Conservation (phyloP, 2,113 vertebrate genomes). For the Terrapene triunguis region DNA sequence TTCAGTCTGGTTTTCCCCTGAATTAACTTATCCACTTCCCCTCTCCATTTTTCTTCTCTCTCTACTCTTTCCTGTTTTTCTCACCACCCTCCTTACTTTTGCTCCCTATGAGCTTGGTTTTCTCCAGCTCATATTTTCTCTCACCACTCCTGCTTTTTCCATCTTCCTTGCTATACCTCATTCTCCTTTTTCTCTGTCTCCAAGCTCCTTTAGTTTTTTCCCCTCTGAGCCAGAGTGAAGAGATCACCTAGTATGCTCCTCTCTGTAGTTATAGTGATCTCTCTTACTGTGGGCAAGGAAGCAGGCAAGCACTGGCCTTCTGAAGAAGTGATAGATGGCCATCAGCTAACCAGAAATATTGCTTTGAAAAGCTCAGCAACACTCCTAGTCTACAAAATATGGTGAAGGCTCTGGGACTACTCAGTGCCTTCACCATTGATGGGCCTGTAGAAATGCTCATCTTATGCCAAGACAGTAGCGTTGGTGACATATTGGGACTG, state of each 20-base stretch:
- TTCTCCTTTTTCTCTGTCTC: accelerated
- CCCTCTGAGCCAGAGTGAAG: accelerated
- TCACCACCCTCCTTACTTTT: background rate
- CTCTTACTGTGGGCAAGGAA: accelerated
- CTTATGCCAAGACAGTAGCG: background rate
- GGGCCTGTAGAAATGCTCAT: background rate
- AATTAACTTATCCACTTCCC: background rate
- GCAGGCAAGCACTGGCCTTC: accelerated
- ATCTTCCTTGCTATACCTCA: accelerated
- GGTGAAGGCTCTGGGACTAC: accelerated
- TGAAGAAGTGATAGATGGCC: background rate
- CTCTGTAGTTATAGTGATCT: accelerated
- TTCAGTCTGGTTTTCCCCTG: background rate
- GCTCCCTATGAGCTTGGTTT: background rate
- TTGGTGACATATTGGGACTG: background rate
- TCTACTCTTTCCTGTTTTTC: constrained; percentile 26
- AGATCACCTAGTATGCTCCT: background rate
- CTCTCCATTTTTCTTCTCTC: background rate
- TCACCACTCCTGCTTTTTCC: background rate
- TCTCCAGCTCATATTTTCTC: accelerated
- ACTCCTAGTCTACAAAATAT: accelerated
- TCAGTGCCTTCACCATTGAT: background rate
- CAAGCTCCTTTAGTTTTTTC: background rate
- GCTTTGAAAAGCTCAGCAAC: background rate
- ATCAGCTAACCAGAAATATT: background rate